Conservation (phyloP, 2,113 vertebrate genomes). For the Hippolais icterina region DNA sequence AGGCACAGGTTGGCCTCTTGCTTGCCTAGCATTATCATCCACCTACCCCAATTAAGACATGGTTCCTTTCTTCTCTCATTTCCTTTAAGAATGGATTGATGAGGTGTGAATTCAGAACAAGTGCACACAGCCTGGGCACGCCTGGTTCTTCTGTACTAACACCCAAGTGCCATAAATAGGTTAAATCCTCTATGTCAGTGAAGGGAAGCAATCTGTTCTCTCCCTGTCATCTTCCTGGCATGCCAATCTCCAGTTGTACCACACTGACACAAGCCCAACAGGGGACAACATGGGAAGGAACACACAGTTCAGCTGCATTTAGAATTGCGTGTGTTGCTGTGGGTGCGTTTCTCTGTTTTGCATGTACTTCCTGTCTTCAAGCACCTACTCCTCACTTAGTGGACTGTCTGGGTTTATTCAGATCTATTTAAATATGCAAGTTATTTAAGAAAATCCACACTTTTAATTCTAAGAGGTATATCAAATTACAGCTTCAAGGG, state of each 20-base stretch:
- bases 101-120: not conserved
- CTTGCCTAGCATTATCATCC: not conserved
- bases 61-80: not conserved
- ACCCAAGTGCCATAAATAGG: not conserved
- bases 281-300: not conserved
- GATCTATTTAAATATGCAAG: not conserved
- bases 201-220: constrained; percentile 16
- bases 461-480: not conserved
- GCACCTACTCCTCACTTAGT: not conserved
- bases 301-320: not conserved
- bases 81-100: not conserved
- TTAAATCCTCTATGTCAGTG: not conserved
- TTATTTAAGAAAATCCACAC: not conserved
- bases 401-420: not conserved
- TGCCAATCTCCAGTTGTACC: not conserved
- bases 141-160: not conserved
- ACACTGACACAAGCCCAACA: not conserved
- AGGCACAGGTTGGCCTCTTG: not conserved
- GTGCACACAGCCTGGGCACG: not conserved
- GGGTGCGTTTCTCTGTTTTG: not conserved
- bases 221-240: not conserved
- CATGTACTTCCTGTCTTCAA: not conserved
- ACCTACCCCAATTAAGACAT: not conserved
- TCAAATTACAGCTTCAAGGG: not conserved
- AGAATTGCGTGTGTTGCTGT: accelerated